Conservation (phyloP, 2,888 invertebrate species). For the Ophion ventricosus region DNA sequence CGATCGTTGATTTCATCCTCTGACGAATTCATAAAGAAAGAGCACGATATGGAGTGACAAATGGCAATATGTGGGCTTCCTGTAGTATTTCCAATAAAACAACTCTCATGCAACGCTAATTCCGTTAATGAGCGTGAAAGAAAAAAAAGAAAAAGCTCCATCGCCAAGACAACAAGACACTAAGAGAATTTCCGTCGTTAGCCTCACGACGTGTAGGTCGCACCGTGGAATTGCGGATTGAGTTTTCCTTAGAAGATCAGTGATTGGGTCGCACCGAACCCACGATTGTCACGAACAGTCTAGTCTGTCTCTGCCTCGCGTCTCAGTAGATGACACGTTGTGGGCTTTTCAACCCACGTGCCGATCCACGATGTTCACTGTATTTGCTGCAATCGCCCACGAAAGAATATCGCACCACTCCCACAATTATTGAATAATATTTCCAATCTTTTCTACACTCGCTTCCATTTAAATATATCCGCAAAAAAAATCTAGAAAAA, state of each 20-base stretch:
- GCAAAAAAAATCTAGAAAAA: conserved; percentile 21
- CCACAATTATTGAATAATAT: conserved; percentile 70
- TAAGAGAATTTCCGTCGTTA: conserved; percentile 50
- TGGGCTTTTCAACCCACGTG: conserved; percentile 74
- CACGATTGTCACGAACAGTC: conserved; percentile 61
- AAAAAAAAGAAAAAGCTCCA: conserved; percentile 38
- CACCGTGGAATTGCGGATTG: conserved; percentile 58
- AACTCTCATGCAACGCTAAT: conserved; percentile 55
- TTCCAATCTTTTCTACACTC: conserved; percentile 53
- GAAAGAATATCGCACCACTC: conserved; percentile 62
- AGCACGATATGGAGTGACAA: background rate
- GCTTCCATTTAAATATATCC: conserved; percentile 18
- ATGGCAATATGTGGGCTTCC: conserved; percentile 30
- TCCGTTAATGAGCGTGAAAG: conserved; percentile 50
- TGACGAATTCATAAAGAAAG: background rate
- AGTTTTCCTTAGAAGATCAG: conserved; percentile 59
- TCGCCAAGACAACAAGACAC: conserved; percentile 37
- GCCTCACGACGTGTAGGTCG: conserved; percentile 60
- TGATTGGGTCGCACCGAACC: conserved; percentile 58
- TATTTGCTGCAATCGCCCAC: conserved; percentile 69
- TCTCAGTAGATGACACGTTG: conserved; percentile 68
- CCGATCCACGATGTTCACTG: conserved; percentile 36
- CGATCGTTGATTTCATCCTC: background rate
- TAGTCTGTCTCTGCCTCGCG: conserved; percentile 51
- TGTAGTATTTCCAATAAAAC: conserved; percentile 38